phyloP scores from a whole-genome alignment of 2,113 vertebrate species.

The Malurus melanocephalus region DNA sequence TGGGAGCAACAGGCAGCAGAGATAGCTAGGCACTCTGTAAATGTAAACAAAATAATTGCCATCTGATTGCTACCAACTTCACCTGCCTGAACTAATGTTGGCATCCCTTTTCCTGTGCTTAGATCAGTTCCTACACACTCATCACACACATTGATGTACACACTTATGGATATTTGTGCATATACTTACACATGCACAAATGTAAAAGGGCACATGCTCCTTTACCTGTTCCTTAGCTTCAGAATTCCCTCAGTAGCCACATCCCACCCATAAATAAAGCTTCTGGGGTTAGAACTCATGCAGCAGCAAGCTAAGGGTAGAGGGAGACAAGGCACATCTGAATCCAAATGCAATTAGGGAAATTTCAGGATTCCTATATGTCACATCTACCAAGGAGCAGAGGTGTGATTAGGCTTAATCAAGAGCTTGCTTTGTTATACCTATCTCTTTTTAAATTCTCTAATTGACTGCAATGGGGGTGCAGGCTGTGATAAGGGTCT shows the following conservation, averaged over 20 bases:
- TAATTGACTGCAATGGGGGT: not conserved
- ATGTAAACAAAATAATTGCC: not conserved
- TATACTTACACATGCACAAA: fast-evolving
- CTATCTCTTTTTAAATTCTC: not conserved
- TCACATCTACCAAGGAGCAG: not conserved
- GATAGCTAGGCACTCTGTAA: not conserved
- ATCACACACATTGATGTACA: not conserved
- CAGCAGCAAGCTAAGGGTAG: not conserved
- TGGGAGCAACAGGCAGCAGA: not conserved
- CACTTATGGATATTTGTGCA: not conserved
- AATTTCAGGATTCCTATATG: not conserved
- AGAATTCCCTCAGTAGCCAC: not conserved
- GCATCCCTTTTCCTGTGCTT: not conserved
- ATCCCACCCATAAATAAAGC: not conserved
- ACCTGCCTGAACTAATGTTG: not conserved
- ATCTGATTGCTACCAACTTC: not conserved
- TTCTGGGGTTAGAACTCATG: not conserved
- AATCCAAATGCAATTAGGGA: not conserved
- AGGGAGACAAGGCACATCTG: not conserved
- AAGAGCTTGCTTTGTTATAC: not conserved
- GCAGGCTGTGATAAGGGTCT: not conserved
- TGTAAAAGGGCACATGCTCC: not conserved
- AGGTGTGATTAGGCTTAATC: not conserved
- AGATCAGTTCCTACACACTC: not conserved
- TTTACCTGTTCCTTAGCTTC: not conserved